A percentile compares a stretch with the other conserved stretches of the same genome.
Conservation (phyloP, 2,888 invertebrate species). For the Drosophila kokeensis region DNA sequence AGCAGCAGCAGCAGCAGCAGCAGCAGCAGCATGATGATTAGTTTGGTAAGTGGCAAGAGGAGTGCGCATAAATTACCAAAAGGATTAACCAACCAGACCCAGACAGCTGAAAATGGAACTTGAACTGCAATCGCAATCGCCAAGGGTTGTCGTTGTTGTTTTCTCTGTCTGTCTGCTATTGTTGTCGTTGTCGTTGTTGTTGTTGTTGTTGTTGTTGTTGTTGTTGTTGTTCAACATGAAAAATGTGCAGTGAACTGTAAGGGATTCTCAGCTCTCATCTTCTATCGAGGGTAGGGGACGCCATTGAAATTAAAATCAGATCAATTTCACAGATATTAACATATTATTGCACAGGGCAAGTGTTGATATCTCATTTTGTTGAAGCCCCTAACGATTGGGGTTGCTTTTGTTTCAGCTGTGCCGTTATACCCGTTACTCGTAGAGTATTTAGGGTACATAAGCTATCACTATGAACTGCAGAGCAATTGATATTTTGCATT, state of each 20-base stretch:
- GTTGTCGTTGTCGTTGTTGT: slow-evolving; percentile 45
- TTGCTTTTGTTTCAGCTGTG: slow-evolving; percentile 53
- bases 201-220: slow-evolving; percentile 35
- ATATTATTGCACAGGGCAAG: slow-evolving; percentile 58
- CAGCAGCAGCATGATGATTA: slow-evolving; percentile 63
- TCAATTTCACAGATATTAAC: slow-evolving; percentile 79
- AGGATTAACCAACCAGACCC: slow-evolving; percentile 74
- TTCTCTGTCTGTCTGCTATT: slow-evolving; percentile 16
- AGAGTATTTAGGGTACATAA: slow-evolving; percentile 12
- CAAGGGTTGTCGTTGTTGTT: slow-evolving; percentile 52
- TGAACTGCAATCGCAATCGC: slow-evolving; percentile 30
- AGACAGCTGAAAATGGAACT: slow-evolving; percentile 61
- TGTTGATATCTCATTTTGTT: slow-evolving; percentile 59
- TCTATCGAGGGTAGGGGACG: slow-evolving; percentile 25
- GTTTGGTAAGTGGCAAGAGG: slow-evolving; percentile 75
- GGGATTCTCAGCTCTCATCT: slow-evolving; percentile 57
- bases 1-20: no score
- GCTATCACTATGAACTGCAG: background rate
- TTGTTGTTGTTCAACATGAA: slow-evolving; percentile 45
- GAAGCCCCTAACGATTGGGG: slow-evolving; percentile 41
- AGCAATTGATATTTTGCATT: background rate
- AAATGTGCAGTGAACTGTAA: slow-evolving; percentile 70
- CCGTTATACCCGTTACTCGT: slow-evolving; percentile 1
- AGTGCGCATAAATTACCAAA: slow-evolving; percentile 77
- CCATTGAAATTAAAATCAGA: slow-evolving; percentile 77